Base-by-base conservation (phyloP, 2,797 vertebrate species). In the Xenops minutus region DNA sequence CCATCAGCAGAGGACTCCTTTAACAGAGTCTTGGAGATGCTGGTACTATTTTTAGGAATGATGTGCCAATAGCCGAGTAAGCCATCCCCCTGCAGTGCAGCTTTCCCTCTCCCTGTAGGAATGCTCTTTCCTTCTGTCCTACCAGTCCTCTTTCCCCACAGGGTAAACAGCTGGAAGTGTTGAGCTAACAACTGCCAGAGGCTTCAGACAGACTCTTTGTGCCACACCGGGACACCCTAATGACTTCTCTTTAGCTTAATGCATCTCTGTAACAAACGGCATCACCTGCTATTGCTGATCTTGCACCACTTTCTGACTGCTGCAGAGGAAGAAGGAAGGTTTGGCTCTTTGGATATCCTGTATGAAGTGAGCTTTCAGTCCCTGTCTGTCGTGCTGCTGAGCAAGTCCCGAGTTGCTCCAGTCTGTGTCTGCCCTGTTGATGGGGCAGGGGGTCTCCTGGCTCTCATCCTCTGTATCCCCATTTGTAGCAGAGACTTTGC, bases 121-220 rank as follows among this genome's bases (percentile, higher is more conserved):
- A 41, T 64, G 67, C 74, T 85, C 86, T 64, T 75, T 41, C 56
- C 76, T 74, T 54, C 69, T 88, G 66, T 91, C 64, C 95, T 8
- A 85, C 58, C n/a, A 0, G 1, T 88, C 34, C 93, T 94, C 91
- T 97, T 89, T 96, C 91, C 95, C 85, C 79, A 76, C 95, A 96
- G 95, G 95, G 91, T 73, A 46, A 97, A 96, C 92, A 97, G 94
- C 91, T 97, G 92, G 95, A 96, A 95, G 80, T 96, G 94, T 3
- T 97, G 95, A 93, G 12, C 67, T 83, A 83, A 37, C 62, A 83
- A 37, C 66, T 89, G 82, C 88, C 84, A 88, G 95, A 89, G 72
- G 84, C 93, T 92, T 55, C 91, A 78, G 95, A 41, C 91, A 85
- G 94, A 81, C 88, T 13, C 91, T 95, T 20, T 71, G 77, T 91